phyloP scores from a whole-genome alignment of 2,797 vertebrate genomes.

The Cynodonichthys magdalenae region DNA sequence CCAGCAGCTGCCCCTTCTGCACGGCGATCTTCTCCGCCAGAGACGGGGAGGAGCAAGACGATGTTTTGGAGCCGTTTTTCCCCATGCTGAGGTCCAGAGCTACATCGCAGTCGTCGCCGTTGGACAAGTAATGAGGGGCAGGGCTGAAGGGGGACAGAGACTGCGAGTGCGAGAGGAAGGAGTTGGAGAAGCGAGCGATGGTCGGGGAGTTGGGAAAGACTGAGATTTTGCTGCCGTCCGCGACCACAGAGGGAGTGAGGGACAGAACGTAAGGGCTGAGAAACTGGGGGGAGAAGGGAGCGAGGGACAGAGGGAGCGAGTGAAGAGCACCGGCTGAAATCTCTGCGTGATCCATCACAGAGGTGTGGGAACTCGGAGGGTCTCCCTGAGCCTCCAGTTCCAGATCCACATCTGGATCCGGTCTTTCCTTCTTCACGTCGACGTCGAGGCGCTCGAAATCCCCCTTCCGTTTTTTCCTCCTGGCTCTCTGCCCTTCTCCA shows the following conservation, averaged over 20 bases:
- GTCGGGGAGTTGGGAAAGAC: conserved; percentile 74
- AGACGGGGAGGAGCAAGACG: conserved; percentile 65
- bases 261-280: conserved; percentile 82
- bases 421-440: conserved; percentile 78
- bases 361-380: conserved; percentile 72
- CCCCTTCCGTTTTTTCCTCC: conserved; percentile 74
- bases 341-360: conserved; percentile 61
- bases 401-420: conserved; percentile 80
- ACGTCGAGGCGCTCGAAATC: conserved; percentile 75
- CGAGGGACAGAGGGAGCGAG: conserved; percentile 79
- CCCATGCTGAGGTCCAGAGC: conserved; percentile 86
- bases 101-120: conserved; percentile 79
- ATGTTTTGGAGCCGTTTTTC: conserved; percentile 72
- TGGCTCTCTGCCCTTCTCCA: conserved; percentile 58
- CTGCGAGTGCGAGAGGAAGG: conserved; percentile 71
- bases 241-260: conserved; percentile 74
- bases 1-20: conserved; percentile 81
- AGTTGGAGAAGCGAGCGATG: conserved; percentile 72
- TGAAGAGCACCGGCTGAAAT: conserved; percentile 73
- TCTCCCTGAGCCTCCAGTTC: conserved; percentile 84
- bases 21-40: conserved; percentile 71
- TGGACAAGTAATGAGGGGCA: conserved; percentile 72
- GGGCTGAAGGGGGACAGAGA: conserved; percentile 70
- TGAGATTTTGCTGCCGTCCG: conserved; percentile 70
- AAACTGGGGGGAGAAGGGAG: conserved; percentile 79